phyloP scores from a whole-genome alignment of 2,888 invertebrate species.

The Zygothrica quintamaculata region DNA sequence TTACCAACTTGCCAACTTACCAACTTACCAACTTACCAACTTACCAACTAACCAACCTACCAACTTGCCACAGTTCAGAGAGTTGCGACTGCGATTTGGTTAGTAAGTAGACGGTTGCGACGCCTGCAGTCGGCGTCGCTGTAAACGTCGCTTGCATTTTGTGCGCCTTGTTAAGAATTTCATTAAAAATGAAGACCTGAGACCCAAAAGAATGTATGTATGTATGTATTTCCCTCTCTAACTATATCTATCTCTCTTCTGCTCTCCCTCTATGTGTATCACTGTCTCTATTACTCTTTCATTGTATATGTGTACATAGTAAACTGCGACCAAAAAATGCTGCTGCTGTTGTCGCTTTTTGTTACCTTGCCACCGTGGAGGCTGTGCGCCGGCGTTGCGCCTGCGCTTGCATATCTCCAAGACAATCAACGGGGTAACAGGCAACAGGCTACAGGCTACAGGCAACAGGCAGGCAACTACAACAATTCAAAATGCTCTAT shows the following conservation, averaged over 20 bases:
- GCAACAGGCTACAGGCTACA: slow-evolving; percentile 43
- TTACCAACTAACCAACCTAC: slow-evolving; percentile 17
- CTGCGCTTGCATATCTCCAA: slow-evolving; percentile 76
- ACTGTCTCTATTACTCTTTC: too few species aligned
- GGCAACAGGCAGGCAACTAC: slow-evolving; percentile 33
- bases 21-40: slow-evolving; percentile 3
- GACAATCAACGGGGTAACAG: slow-evolving; percentile 69
- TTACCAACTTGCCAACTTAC: slow-evolving; percentile 39
- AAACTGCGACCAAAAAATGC: slow-evolving; percentile 65
- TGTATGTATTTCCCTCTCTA: not conserved
- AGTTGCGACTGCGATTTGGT: slow-evolving; percentile 74
- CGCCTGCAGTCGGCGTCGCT: slow-evolving; percentile 21
- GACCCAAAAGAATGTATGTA: slow-evolving; percentile 79
- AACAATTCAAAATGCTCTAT: slow-evolving; percentile 8
- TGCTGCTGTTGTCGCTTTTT: slow-evolving; percentile 77
- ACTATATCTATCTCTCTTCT: not conserved
- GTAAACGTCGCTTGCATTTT: slow-evolving; percentile 64
- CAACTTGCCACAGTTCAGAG: slow-evolving; percentile 43
- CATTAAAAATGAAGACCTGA: slow-evolving; percentile 83
- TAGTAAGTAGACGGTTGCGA: slow-evolving; percentile 65
- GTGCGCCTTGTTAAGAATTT: slow-evolving; percentile 82
- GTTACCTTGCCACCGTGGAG: slow-evolving; percentile 79
- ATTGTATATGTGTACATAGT: not conserved
- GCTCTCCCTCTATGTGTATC: slow-evolving; percentile 19
- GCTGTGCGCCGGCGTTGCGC: slow-evolving; percentile 79